These are phyloP conservation scores for Orthonyx spaldingii DNA, from an alignment of 2,113 vertebrate genomes.

Conservation along the genomic window DNA sequence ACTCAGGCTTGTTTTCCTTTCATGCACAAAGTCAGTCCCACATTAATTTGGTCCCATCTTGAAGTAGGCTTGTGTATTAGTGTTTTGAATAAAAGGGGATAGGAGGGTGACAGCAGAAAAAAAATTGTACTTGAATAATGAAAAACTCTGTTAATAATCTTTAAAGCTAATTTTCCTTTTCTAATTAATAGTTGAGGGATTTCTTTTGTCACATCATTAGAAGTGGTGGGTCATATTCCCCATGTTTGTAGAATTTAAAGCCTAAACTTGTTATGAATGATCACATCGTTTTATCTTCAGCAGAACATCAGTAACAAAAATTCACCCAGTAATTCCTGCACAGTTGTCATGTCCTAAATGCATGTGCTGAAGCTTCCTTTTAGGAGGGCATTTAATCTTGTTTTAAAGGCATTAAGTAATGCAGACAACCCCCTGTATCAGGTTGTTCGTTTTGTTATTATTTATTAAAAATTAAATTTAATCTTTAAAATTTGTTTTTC, in stretches of 20 bases:
- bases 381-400: not conserved
- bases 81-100: not conserved
- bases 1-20: slow-evolving; percentile 31
- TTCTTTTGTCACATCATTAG: not conserved
- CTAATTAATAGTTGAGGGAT: not conserved
- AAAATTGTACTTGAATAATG: not conserved
- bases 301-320: not conserved
- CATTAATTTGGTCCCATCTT: slow-evolving; percentile 4
- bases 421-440: not conserved
- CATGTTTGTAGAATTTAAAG: not conserved
- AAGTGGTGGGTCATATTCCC: not conserved
- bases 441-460: not conserved
- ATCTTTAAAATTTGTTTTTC: not conserved
- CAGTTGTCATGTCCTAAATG: not conserved
- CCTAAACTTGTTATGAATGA: not conserved
- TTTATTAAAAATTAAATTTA: not conserved
- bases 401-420: not conserved
- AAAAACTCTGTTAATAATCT: not conserved
- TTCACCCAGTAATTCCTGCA: not conserved
- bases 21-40: slow-evolving; percentile 3
- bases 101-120: not conserved
- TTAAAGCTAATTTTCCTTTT: slow-evolving; percentile 12
- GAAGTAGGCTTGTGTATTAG: not conserved
- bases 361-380: not conserved
- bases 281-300: not conserved